Evolutionary conservation across 2,888 invertebrate species (phyloP).

Genomic region (Epinotia bilunana): DNA sequence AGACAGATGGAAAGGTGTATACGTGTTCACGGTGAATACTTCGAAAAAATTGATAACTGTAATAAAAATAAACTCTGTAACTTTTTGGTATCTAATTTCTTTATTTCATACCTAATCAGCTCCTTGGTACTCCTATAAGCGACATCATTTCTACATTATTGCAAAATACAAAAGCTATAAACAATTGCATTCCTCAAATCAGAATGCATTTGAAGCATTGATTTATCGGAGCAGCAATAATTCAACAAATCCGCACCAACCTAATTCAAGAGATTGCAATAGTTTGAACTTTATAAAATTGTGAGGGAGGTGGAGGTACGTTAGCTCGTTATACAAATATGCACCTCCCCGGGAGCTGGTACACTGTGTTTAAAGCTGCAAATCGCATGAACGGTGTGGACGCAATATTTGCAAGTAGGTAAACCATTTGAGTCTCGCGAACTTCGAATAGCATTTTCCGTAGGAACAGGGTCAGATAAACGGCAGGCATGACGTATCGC

Average conservation of each 20-base stretch:
- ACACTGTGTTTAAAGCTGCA: not conserved
- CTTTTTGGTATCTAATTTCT: too few relatives aligned
- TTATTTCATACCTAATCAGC: too few relatives aligned
- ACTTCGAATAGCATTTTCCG: constrained; percentile 40
- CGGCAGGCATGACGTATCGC: constrained; percentile 35
- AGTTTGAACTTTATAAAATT: constrained; percentile 38
- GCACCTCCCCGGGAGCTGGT: not conserved
- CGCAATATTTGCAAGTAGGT: constrained; percentile 5
- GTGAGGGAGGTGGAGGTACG: constrained; percentile 23
- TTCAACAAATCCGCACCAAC: constrained; percentile 5
- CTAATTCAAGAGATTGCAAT: constrained; percentile 32
- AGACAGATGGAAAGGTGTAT: too few relatives aligned
- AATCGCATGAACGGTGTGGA: not conserved
- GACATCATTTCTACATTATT: too few relatives aligned
- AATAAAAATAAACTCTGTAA: too few relatives aligned
- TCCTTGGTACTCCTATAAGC: too few relatives aligned
- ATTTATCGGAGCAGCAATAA: constrained; percentile 19
- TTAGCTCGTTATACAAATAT: constrained; percentile 2
- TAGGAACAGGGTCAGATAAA: constrained; percentile 32
- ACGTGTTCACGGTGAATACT: too few relatives aligned
- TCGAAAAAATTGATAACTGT: too few relatives aligned
- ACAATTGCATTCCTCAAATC: constrained; percentile 33
- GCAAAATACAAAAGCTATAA: not conserved
- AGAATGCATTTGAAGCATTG: not conserved
- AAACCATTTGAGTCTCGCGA: constrained; percentile 17